phyloP scores from a whole-genome alignment of 2,888 invertebrate species.

The Mystacides longicornis region DNA sequence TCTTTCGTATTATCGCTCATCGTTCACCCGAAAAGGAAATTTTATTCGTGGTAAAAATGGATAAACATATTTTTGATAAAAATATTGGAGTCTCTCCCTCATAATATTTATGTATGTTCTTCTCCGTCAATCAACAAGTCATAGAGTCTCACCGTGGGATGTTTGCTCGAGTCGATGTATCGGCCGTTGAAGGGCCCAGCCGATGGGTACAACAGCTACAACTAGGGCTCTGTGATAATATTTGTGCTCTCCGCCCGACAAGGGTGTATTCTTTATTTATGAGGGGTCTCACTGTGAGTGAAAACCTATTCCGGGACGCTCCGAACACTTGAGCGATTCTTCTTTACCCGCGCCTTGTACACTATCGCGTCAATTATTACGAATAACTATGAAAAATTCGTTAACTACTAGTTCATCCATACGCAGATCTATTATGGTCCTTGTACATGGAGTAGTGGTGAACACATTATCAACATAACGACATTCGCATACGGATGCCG shows the following conservation, averaged over 20 bases:
- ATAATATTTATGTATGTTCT: too few relatives aligned
- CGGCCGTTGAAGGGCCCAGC: neutral
- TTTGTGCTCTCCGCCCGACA: neutral
- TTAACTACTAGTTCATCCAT: neutral
- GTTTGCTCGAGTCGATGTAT: neutral
- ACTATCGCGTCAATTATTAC: too few relatives aligned
- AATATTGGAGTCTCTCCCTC: too few relatives aligned
- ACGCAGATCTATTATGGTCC: neutral
- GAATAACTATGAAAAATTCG: neutral
- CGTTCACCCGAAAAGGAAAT: too few relatives aligned
- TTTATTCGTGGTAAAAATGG: too few relatives aligned
- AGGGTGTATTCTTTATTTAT: conserved; percentile 15
- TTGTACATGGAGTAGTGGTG: too few relatives aligned
- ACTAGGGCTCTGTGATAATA: neutral
- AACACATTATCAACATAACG: too few relatives aligned
- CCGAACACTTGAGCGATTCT: conserved; percentile 20
- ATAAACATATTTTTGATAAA: too few relatives aligned
- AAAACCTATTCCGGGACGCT: conserved; percentile 10
- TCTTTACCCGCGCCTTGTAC: conserved; percentile 1
- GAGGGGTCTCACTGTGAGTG: conserved; percentile 8
- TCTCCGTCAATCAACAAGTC: conserved; percentile 17
- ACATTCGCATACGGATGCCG: too few relatives aligned
- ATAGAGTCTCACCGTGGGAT: neutral
- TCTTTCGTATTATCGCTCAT: too few relatives aligned
- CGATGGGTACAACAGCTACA: neutral